Evolutionary conservation across 2,797 vertebrate species (phyloP).

Genomic region (Fistularia commersonii): DNA sequence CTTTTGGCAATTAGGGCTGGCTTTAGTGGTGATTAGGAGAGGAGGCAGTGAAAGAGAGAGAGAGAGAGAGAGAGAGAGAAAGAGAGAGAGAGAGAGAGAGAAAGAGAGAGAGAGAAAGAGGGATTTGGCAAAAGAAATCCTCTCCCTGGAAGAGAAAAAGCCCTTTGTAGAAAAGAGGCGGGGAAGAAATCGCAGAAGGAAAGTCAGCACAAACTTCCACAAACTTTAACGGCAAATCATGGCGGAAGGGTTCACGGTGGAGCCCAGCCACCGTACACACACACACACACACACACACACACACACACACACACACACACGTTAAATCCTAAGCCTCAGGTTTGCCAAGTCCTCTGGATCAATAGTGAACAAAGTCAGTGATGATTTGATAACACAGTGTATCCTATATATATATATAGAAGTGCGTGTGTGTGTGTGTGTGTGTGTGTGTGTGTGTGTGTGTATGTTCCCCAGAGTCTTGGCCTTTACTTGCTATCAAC

Average conservation of each 20-base stretch:
- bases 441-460: too few species aligned
- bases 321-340: conserved; percentile 21
- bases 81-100: too few species aligned
- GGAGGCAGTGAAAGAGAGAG: conserved; percentile 21
- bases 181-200: conserved; percentile 21
- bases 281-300: not conserved
- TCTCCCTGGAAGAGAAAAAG: conserved; percentile 43
- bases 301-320: conserved; percentile 18
- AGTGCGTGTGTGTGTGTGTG: too few species aligned
- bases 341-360: conserved; percentile 47
- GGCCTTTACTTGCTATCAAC: conserved; percentile 34
- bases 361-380: conserved; percentile 52
- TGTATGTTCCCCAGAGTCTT: conserved; percentile 22
- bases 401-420: too few species aligned
- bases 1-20: conserved; percentile 50
- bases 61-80: too few species aligned
- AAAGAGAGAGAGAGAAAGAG: conserved; percentile 23
- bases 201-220: conserved; percentile 24
- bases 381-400: conserved; percentile 44
- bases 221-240: conserved; percentile 18
- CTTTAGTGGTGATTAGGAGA: conserved; percentile 48
- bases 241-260: too few species aligned
- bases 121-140: conserved; percentile 51
- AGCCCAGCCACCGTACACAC: conserved; percentile 4
- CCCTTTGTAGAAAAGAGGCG: conserved; percentile 21